phyloP scores from a whole-genome alignment of 1,140 invertebrate genomes.

The Pantala flavescens region DNA sequence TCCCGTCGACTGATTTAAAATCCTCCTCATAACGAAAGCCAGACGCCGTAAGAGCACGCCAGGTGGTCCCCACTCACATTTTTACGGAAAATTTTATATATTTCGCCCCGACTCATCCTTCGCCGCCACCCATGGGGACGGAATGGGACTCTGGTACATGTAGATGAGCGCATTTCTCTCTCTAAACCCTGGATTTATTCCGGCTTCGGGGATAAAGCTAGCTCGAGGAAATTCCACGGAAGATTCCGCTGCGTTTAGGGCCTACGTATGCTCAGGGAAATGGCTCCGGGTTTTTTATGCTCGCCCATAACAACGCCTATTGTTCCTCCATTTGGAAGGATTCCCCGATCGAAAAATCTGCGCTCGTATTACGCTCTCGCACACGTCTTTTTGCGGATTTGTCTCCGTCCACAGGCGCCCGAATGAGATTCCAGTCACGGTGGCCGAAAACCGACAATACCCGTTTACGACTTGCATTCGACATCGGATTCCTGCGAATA shows the following conservation, averaged over 20 bases:
- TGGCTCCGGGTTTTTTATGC: background rate
- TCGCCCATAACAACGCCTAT: background rate
- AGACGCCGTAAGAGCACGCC: background rate
- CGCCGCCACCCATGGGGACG: background rate
- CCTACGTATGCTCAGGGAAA: background rate
- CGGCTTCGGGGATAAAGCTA: too few species aligned
- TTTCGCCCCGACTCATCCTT: background rate
- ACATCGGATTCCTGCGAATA: background rate
- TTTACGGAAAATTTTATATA: background rate
- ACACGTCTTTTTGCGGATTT: too few species aligned
- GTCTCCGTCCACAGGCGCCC: too few species aligned
- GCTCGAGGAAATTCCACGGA: background rate
- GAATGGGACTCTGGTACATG: too few species aligned
- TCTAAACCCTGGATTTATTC: too few species aligned
- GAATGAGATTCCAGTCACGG: too few species aligned
- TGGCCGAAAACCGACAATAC: too few species aligned
- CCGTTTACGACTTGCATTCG: too few species aligned
- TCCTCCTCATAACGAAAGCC: background rate
- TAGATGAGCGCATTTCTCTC: too few species aligned
- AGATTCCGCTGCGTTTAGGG: background rate
- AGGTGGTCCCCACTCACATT: background rate
- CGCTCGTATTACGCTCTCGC: background rate
- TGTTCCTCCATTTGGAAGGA: background rate
- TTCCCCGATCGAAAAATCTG: background rate
- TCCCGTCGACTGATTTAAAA: background rate